Evolutionary conservation across 2,113 vertebrate species (phyloP).

Genomic region (Rhinolophus sinicus): DNA sequence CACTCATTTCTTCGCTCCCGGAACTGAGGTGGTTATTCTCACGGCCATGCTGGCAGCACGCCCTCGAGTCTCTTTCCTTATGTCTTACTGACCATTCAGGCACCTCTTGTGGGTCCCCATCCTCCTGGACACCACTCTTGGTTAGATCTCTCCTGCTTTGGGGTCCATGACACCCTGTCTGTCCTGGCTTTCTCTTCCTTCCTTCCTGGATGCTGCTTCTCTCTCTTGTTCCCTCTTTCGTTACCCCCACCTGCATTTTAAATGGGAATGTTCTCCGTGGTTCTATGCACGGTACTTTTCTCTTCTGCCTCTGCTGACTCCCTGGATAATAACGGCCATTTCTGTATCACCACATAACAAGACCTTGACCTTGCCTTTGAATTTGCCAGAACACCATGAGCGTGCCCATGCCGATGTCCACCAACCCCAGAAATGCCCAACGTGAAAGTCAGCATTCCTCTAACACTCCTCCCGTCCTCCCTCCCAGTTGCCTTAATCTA

Average conservation of each 20-base stretch:
- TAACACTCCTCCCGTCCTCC: not conserved
- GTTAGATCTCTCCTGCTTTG: not conserved
- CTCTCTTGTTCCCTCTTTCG: not conserved
- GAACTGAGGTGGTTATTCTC: not conserved
- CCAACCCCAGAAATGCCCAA: not conserved
- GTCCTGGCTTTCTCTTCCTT: not conserved
- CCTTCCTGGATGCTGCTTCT: not conserved
- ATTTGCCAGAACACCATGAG: not conserved
- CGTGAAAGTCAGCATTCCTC: not conserved
- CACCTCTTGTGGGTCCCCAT: not conserved
- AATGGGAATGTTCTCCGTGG: not conserved
- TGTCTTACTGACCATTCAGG: not conserved
- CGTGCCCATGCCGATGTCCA: not conserved
- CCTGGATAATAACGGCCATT: not conserved
- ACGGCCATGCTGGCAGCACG: accelerated
- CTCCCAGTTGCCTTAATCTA: not conserved
- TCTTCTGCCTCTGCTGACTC: not conserved
- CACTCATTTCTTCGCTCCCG: not conserved
- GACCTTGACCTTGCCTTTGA: not conserved
- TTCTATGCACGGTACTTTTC: not conserved
- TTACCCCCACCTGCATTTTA: not conserved
- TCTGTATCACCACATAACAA: not conserved
- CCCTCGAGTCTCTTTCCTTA: not conserved
- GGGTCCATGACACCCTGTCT: not conserved
- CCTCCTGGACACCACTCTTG: not conserved